Evolutionary conservation across 92 coral and sea anemone species (phyloP), one percentile per base, ranked within the genome.

Genomic region (Zoanthus solanderi): DNA sequence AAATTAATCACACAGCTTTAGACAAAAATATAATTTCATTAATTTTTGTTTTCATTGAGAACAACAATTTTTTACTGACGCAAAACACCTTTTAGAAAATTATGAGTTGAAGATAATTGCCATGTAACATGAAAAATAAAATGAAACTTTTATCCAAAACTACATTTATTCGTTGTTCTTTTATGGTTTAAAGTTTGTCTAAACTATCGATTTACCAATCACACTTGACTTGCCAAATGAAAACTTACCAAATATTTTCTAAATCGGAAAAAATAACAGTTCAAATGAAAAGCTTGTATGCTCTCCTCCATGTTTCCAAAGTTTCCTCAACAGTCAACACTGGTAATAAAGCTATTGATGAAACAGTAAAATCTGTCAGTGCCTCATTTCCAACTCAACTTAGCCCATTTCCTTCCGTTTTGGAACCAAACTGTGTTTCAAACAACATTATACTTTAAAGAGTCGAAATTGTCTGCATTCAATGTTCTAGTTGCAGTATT

Each of bases 331-430:
- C 65, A 50, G 9, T 52, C 50, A 65, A 65, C n/a, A 3, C 73
- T 63, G 23, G 29, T 9, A 60, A 17, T 50, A 2, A 65, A 12
- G 7, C 29, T 8, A 28, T 32, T 42, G 10, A 54, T 16, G 84
- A 30, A 65, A 50, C 57, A 42, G 45, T 16, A 29, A 73, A 66
- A 81, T 2, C 42, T 37, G 42, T 37, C 42, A 81, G 67, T 81
- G 85, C 56, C 85, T 46, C 75, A 28, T 81, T 81, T 47, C 47
- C 63, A 81, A 28, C 60, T 65, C 46, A 65, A 65, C 58, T 65
- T 30, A 81, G 85, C 85, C 65, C 84, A 80, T 80, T 80, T 81
- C 75, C 85, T 81, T 81, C 75, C 85, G 85, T 81, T 81, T 47
- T 81, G 75, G 85, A 81, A 71, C 85, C 85, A 81, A 81, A 81